Conservation (phyloP, 30 jellyfish, hydroid and myxozoan species). For the Aurelia sp. region DNA sequence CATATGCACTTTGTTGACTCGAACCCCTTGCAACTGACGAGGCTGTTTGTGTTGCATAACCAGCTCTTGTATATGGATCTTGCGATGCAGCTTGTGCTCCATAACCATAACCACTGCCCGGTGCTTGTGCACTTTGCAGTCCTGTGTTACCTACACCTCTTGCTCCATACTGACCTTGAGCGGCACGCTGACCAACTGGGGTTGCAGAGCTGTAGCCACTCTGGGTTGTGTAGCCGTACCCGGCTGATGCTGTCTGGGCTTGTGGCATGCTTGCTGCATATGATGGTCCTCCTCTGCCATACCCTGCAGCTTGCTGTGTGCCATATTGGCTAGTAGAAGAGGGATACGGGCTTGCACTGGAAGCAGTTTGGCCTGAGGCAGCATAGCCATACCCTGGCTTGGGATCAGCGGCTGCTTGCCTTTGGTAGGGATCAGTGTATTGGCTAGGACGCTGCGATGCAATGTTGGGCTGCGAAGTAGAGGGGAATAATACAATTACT, state of each 20-base stretch:
- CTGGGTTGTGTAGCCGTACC: not conserved
- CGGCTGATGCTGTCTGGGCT: not conserved
- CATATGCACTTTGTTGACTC: not conserved
- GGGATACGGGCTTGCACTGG: not conserved
- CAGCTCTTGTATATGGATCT: constrained; percentile 19
- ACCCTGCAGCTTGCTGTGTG: constrained; percentile 5
- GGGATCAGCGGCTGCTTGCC: constrained; percentile 1
- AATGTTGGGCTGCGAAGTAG: not conserved
- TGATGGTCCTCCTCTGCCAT: not conserved
- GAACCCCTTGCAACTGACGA: not conserved
- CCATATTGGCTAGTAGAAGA: not conserved
- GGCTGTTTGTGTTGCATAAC: not conserved
- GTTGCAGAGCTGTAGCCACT: constrained; percentile 21
- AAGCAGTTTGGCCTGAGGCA: not conserved
- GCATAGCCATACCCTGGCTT: not conserved
- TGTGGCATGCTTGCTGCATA: not conserved
- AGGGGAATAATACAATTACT: not conserved
- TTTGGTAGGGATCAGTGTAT: constrained; percentile 27
- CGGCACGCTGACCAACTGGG: not conserved
- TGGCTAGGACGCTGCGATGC: constrained; percentile 2
- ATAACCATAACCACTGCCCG: not conserved
- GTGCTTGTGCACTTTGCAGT: not conserved
- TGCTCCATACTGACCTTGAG: constrained; percentile 11
- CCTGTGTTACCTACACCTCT: constrained; percentile 8
- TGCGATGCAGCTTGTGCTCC: not conserved